phyloP scores from a whole-genome alignment of 2,888 invertebrate species.

The Hydriomena furcata region DNA sequence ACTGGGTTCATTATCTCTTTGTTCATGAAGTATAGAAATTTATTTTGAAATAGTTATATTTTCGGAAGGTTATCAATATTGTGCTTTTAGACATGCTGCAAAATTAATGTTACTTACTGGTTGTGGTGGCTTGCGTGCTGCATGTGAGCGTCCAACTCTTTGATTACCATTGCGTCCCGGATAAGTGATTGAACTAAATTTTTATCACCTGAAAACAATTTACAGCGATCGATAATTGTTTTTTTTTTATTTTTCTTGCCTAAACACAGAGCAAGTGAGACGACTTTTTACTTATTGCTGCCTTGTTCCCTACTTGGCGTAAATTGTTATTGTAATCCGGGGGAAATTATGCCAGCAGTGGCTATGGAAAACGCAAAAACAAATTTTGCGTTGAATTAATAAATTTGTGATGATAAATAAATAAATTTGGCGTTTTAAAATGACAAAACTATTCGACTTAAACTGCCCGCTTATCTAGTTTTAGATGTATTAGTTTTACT shows the following conservation, averaged over 20 bases:
- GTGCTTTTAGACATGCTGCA: slow-evolving; percentile 53
- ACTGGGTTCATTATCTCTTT: background rate
- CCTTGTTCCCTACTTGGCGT: too few species aligned
- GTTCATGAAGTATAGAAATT: background rate
- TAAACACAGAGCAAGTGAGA: too few species aligned
- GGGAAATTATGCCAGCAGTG: too few species aligned
- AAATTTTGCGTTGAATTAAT: too few species aligned
- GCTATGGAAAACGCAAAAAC: too few species aligned
- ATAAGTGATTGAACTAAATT: slow-evolving; percentile 94
- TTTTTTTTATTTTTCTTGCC: background rate
- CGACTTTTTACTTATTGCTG: too few species aligned
- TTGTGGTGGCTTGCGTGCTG: slow-evolving; percentile 88
- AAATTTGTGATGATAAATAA: too few species aligned
- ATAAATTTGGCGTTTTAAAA: too few species aligned
- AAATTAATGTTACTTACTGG: slow-evolving; percentile 86
- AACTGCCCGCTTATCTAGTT: too few species aligned
- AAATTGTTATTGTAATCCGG: too few species aligned
- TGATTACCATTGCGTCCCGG: slow-evolving; percentile 95
- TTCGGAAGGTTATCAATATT: slow-evolving; percentile 14
- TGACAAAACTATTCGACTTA: too few species aligned
- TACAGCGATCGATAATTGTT: background rate
- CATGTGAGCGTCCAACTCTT: slow-evolving; percentile 89
- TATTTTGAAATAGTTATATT: background rate
- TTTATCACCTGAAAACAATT: slow-evolving; percentile 90
- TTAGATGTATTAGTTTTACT: too few species aligned